phyloP scores from a whole-genome alignment of 2,888 invertebrate species.

The Periphyllus acericola region DNA sequence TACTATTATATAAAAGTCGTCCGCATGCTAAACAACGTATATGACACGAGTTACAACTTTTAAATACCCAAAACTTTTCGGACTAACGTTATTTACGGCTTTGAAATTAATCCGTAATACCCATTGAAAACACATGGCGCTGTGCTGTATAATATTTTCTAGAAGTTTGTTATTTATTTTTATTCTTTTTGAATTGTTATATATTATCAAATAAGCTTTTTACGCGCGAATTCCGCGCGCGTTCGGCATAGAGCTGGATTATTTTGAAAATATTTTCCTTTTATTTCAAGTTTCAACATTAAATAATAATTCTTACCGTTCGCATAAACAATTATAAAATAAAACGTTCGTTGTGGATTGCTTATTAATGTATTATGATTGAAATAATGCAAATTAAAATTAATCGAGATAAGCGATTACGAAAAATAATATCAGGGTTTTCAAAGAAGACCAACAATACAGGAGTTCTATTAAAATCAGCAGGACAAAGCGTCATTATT shows the following conservation, averaged over 20 bases:
- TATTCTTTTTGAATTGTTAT: conserved; percentile 23
- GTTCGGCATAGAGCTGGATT: neutral
- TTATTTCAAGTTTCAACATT: no score
- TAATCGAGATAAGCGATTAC: no score
- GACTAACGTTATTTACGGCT: conserved; percentile 38
- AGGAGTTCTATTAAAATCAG: no score
- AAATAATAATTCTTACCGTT: no score
- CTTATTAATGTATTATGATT: no score
- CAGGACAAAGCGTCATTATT: no score
- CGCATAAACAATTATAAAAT: no score
- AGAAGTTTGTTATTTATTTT: conserved; percentile 40
- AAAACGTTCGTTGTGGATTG: no score
- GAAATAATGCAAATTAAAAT: no score
- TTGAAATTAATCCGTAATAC: conserved; percentile 35
- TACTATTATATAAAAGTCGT: no score
- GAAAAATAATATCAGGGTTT: no score
- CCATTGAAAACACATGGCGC: conserved; percentile 33
- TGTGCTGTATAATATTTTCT: neutral
- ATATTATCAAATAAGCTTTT: neutral
- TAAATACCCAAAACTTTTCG: conserved; percentile 53
- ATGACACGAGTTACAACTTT: neutral
- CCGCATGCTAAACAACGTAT: neutral
- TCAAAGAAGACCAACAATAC: no score
- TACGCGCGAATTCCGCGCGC: neutral
- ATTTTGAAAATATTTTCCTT: neutral